Evolutionary conservation across 2,888 invertebrate genomes (phyloP), one percentile per base, ranked within the genome.

Genomic region (Nephrotoma appendiculata): DNA sequence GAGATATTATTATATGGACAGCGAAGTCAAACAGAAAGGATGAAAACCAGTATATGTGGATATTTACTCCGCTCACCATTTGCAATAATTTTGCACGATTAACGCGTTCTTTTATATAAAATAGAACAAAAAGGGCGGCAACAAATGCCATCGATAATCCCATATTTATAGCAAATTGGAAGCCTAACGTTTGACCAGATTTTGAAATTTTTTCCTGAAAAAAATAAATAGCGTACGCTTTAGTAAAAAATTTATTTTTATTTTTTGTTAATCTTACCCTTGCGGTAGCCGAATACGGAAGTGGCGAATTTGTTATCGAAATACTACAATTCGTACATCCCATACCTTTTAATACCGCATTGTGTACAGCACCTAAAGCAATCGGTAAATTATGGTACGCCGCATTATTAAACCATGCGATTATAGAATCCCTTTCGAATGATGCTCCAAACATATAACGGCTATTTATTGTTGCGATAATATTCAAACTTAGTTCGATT

Each of bases 391-490:
- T 94, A 90, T 97, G 97, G 89, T 94, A 94, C 0, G 96, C 95
- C 89, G 96, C 95, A 90, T 96, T 96, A 89, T 96, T 97, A 91
- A 96, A 95, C 94, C 95, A 95, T 0, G 94, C 95, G 0, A 92
- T 94, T 0, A 94, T 93, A 0, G 90, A 89, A 1, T 89, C 88
- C 11, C 89, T 87, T 0, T 90, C 90, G 5, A 91, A 89, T 0
- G 93, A 93, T 0, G 94, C 94, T 0, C 94, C 95, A 0, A 93
- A 92, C 87, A 95, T 89, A 88, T 95, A 92, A 19, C 91, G 91
- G 87, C 92, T 90, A 57, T 94, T 93, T 9, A 71, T 19, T 7
- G 71, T 71, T 31, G 71, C n/a, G 93, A 89, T 31, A 71, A 71
- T 71, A 31, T 31, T 31, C 31, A 71, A 71, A 9, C 71, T 71